Conservation (phyloP, 2,113 vertebrate species). For the Oenanthe melanoleuca region DNA sequence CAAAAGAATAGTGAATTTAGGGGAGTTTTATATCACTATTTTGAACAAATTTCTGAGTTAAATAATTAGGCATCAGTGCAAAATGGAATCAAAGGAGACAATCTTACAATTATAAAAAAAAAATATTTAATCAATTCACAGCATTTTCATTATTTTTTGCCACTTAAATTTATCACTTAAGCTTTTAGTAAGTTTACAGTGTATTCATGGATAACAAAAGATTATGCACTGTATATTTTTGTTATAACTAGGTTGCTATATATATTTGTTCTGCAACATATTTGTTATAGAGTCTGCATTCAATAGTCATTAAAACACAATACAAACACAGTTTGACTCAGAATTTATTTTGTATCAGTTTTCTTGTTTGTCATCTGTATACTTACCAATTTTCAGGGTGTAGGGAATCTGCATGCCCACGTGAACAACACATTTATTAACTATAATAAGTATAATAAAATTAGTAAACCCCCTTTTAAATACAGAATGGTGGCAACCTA, state of each 20-base stretch:
- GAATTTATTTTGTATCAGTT: neutral
- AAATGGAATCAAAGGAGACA: neutral
- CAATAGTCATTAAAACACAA: neutral
- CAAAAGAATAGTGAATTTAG: neutral
- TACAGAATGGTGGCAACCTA: neutral
- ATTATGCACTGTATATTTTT: neutral
- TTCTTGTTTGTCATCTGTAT: neutral
- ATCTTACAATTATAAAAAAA: neutral
- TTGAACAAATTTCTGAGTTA: neutral
- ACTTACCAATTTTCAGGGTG: neutral
- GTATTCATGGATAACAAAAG: neutral
- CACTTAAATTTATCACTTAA: neutral
- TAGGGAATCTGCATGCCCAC: neutral
- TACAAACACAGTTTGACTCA: neutral
- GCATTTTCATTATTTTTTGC: neutral
- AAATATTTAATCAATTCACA: neutral
- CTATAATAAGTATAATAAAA: neutral
- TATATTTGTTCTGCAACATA: neutral
- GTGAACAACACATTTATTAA: neutral
- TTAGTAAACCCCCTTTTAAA: neutral
- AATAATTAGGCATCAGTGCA: neutral
- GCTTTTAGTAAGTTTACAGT: neutral
- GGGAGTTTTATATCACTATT: neutral
- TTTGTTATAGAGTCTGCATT: neutral
- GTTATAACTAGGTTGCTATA: neutral